Conservation (phyloP, 2,797 vertebrate species). For the Tadarida brasiliensis region DNA sequence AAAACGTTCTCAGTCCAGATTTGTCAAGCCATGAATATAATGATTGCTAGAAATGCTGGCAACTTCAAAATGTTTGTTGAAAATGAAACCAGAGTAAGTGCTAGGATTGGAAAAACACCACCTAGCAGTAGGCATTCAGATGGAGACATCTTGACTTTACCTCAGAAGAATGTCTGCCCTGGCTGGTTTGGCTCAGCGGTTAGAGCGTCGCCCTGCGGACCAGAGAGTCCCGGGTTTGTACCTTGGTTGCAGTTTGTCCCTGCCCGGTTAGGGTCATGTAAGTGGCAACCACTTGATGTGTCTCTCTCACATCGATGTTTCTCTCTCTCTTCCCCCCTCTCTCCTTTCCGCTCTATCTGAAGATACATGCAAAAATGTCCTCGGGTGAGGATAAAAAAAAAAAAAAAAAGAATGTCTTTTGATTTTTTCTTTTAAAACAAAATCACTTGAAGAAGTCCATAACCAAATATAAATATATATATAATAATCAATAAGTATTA, state of each 20-base stretch:
- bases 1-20: neutral
- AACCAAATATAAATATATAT: neutral
- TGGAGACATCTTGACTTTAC: neutral
- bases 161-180: neutral
- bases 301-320: too few relatives aligned
- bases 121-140: neutral
- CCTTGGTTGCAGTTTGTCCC: too few relatives aligned
- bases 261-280: too few relatives aligned
- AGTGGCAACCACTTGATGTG: too few relatives aligned
- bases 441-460: neutral
- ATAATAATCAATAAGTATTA: neutral
- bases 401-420: neutral
- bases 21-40: neutral
- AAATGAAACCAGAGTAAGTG: neutral
- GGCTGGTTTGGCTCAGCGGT: too few relatives aligned
- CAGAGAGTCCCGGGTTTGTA: too few relatives aligned
- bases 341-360: too few relatives aligned
- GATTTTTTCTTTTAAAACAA: neutral
- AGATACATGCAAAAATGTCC: too few relatives aligned
- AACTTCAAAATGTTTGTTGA: neutral
- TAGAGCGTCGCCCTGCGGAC: too few relatives aligned
- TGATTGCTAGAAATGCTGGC: neutral
- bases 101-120: neutral
- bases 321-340: too few relatives aligned
- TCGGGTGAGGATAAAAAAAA: too few relatives aligned